Evolutionary conservation across 2,797 vertebrate species (phyloP), one percentile per base, ranked within the genome.

Genomic region (Poeciliopsis presidionis): DNA sequence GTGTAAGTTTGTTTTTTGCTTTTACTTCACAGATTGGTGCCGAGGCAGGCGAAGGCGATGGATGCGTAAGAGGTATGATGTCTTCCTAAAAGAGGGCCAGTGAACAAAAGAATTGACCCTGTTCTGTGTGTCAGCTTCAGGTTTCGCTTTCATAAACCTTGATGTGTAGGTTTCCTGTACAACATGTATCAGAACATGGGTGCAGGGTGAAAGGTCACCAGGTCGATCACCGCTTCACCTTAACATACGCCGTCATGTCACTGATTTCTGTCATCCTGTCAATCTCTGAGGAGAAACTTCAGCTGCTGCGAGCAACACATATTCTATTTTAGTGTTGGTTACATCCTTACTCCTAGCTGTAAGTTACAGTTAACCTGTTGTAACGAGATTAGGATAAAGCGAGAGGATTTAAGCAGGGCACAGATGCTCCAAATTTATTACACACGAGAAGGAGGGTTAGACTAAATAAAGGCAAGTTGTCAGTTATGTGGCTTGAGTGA

Each of bases 341-440:
- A 84, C 89, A 91, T 90, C 86, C 75, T 43, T 81, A 59, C 83
- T 89, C 90, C 92, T 92, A 90, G 78, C 78, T 25, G 22, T 78
- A 78, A 87, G 81, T 81, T 87, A 89, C 94, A 90, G 93, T 92
- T 89, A 82, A 88, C 84, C 67, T 55, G 73, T 57, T 47, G 84
- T 95, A 94, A 96, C 84, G 65, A 86, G 96, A 95, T 96, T 95
- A 95, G 87, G 88, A 86, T 88, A 85, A 91, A 89, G 91, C 65
- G 49, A 82, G 72, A 47, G 91, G 94, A 95, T 95, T 94, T 94
- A 91, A 92, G 79, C 67, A 28, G 51, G 30, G 86, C 81, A 76
- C 95, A 94, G 87, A 87, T 93, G 93, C 85, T 90, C 86, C 87
- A 59, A 69, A 77, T 85, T 86, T 91, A 87, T 80, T 73, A 84